Percentiles rank a stretch among this genome's conserved stretches.
These are phyloP conservation scores for Halichoeres trimaculatus DNA, from an alignment of 2,113 vertebrate genomes.

Conservation along the genomic window DNA sequence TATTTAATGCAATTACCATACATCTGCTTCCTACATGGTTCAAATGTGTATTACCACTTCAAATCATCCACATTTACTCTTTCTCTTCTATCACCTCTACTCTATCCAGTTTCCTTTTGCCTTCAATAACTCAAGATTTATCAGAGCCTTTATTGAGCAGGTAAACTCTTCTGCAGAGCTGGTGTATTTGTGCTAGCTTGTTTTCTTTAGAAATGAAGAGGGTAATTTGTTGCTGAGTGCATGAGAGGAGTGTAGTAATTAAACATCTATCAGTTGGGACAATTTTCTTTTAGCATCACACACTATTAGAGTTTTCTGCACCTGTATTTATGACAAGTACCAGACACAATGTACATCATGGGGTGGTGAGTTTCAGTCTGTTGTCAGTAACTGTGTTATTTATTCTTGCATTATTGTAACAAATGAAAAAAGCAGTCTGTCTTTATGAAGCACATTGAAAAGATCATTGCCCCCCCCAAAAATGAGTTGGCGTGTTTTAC, in stretches of 20 bases:
- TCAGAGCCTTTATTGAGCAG: not conserved
- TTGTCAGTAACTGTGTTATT: not conserved
- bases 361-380: not conserved
- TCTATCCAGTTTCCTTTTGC: constrained; percentile 12
- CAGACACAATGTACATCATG: not conserved
- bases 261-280: constrained; percentile 15
- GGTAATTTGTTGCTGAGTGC: constrained; percentile 11
- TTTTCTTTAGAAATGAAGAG: constrained; percentile 28
- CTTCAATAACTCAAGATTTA: constrained; percentile 15
- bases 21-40: not conserved
- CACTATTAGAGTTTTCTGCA: not conserved
- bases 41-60: constrained; percentile 3
- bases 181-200: not conserved
- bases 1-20: no score
- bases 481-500: constrained; percentile 8
- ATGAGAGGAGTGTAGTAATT: not conserved
- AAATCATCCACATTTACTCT: not conserved
- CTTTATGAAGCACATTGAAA: constrained; percentile 9
- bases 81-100: not conserved
- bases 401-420: not conserved
- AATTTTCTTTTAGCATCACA: constrained; percentile 21
- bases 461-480: not conserved
- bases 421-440: not conserved
- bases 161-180: not conserved
- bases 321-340: not conserved